Evolutionary conservation across 2,797 vertebrate genomes (phyloP).

Genomic region (Pteropus rufus): DNA sequence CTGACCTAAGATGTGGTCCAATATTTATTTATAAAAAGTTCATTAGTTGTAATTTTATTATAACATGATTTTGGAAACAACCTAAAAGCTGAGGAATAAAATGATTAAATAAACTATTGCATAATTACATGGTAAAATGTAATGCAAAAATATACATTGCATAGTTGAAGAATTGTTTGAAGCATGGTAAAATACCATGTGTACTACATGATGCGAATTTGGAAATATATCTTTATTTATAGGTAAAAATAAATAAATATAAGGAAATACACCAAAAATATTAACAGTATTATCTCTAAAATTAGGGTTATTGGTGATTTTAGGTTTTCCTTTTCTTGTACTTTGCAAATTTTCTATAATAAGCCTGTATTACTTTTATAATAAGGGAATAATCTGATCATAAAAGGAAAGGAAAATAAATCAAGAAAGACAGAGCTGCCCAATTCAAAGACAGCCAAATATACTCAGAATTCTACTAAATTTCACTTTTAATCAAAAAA

Average conservation of each 20-base stretch:
- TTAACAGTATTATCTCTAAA: background rate
- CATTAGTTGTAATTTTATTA: slow-evolving; percentile 6
- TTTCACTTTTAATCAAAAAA: slow-evolving; percentile 21
- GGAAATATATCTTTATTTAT: background rate
- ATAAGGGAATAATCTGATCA: background rate
- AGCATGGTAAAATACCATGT: background rate
- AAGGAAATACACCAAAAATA: background rate
- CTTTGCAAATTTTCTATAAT: slow-evolving; percentile 20
- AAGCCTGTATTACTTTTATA: background rate
- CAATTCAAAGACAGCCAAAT: background rate
- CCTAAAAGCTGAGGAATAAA: background rate
- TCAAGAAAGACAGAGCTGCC: background rate
- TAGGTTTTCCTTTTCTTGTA: background rate
- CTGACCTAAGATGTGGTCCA: background rate
- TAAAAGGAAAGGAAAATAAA: background rate
- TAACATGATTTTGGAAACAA: slow-evolving; percentile 31
- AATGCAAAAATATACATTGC: background rate
- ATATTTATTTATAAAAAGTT: background rate
- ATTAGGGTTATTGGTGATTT: background rate
- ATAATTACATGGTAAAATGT: background rate
- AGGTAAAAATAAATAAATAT: background rate
- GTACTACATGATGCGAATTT: background rate
- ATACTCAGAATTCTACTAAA: background rate
- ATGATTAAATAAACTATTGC: background rate
- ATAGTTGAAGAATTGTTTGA: slow-evolving; percentile 4